Conservation (phyloP, 2,113 vertebrate species). For the Heliornis fulica region DNA sequence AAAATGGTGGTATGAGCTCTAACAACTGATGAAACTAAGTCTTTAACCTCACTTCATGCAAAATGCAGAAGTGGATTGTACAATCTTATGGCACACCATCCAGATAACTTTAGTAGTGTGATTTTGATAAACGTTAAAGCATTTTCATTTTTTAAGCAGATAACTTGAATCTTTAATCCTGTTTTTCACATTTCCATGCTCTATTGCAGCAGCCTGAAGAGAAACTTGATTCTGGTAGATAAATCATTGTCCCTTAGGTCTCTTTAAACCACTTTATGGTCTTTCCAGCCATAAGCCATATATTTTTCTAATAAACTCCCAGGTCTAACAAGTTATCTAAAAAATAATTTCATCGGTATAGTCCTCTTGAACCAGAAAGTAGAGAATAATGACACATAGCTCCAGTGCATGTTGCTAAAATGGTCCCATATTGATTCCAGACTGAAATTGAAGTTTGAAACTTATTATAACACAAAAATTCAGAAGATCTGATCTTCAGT, state of each 20-base stretch:
- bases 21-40: not conserved
- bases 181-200: slow-evolving; percentile 37
- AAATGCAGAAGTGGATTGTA: not conserved
- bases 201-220: not conserved
- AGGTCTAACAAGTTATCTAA: slow-evolving; percentile 12
- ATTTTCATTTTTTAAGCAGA: not conserved
- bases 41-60: not conserved
- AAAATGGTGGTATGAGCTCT: not conserved
- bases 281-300: slow-evolving; percentile 31
- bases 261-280: slow-evolving; percentile 49
- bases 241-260: slow-evolving; percentile 45
- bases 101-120: slow-evolving; percentile 1
- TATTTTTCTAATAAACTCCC: slow-evolving; percentile 53
- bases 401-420: not conserved
- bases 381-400: not conserved
- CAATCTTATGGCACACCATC: not conserved
- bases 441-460: not conserved
- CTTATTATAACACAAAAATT: not conserved
- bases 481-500: not conserved
- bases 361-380: not conserved
- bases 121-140: not conserved
- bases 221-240: slow-evolving; percentile 39
- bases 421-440: not conserved
- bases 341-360: slow-evolving; percentile 36
- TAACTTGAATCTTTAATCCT: slow-evolving; percentile 31